Conservation (phyloP, 1,140 invertebrate species). For the Calycopis cecrops region DNA sequence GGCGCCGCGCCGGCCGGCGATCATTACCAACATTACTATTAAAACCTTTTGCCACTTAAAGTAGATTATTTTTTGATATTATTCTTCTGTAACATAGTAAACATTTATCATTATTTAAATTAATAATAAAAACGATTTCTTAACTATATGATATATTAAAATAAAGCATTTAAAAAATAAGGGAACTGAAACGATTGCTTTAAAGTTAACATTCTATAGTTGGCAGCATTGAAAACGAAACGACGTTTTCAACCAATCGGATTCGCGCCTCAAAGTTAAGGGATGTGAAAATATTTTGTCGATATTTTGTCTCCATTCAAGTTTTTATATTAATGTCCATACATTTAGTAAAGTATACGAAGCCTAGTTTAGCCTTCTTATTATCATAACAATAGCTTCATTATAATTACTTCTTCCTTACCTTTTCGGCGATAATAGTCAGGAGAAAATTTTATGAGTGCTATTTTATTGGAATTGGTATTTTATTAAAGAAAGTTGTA, state of each 20-base stretch:
- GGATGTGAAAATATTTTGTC: constrained; percentile 25
- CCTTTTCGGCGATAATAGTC: too few species aligned
- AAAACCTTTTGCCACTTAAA: constrained; percentile 36
- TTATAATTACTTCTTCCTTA: too few species aligned
- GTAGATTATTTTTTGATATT: constrained; percentile 11
- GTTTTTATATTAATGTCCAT: too few species aligned
- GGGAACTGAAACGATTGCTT: constrained; percentile 27
- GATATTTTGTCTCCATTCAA: constrained; percentile 2
- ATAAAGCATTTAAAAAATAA: constrained; percentile 13
- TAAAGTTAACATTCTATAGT: constrained; percentile 26
- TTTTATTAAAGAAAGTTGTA: too few species aligned
- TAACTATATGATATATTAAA: not conserved
- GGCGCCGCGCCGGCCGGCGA: constrained; percentile 38
- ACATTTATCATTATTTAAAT: not conserved
- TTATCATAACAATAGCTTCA: too few species aligned
- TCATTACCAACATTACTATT: constrained; percentile 43
- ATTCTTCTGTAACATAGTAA: not conserved
- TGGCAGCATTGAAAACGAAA: constrained; percentile 38
- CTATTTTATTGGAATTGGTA: too few species aligned
- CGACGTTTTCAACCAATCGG: constrained; percentile 41
- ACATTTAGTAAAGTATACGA: too few species aligned
- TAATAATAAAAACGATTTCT: not conserved
- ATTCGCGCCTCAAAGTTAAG: constrained; percentile 21
- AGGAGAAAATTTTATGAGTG: too few species aligned
- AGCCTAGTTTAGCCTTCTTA: too few species aligned